Evolutionary conservation across 2,797 vertebrate genomes (phyloP).

Genomic region (Clamator glandarius): DNA sequence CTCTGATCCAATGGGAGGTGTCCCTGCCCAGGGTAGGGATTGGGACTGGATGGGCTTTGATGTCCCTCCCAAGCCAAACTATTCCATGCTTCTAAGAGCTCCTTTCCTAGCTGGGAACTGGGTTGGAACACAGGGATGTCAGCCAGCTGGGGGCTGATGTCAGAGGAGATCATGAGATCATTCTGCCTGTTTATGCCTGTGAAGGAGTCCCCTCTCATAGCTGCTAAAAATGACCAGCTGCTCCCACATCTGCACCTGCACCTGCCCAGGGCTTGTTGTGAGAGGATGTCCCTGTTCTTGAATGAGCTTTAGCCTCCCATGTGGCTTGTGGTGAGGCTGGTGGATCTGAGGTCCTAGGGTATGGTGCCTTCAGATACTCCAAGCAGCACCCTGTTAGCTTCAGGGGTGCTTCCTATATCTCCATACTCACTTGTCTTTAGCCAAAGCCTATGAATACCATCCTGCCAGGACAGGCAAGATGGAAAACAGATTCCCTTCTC

Average conservation of each 20-base stretch:
- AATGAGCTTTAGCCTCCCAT: conserved; percentile 48
- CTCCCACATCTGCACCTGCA: not conserved
- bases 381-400: not conserved
- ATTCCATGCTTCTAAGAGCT: not conserved
- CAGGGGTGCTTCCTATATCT: not conserved
- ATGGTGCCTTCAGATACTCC: not conserved
- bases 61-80: no score
- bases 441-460: not conserved
- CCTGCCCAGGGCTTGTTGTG: fast-evolving
- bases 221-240: not conserved
- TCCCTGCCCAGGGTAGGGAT: no score
- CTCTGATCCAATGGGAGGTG: no score
- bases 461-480: not conserved
- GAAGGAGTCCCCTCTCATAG: not conserved
- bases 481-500: not conserved
- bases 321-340: conserved; percentile 46
- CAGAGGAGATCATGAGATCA: not conserved
- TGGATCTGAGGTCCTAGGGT: not conserved
- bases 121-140: not conserved
- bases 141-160: not conserved
- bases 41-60: no score
- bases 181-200: not conserved
- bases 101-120: not conserved
- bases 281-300: conserved; percentile 45
- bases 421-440: not conserved